Conservation (phyloP, 2,888 invertebrate genomes). For the Galeopsomyia nigrocyanea region DNA sequence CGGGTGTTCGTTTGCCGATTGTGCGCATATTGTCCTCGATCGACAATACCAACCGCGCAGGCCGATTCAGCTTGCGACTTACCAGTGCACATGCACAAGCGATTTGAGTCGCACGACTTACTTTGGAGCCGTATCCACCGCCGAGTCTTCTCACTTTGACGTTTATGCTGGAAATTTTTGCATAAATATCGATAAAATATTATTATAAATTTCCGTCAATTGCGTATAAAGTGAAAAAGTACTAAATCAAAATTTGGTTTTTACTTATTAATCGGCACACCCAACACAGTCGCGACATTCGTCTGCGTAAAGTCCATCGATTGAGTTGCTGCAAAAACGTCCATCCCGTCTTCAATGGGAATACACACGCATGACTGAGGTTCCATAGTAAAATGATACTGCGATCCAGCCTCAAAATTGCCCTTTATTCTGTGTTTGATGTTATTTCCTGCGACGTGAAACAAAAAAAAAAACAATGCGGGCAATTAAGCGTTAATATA, state of each 20-base stretch:
- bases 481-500: too few relatives aligned
- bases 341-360: slow-evolving; percentile 80
- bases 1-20: slow-evolving; percentile 77
- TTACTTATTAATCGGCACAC: slow-evolving; percentile 75
- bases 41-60: slow-evolving; percentile 79
- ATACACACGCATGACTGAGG: slow-evolving; percentile 77
- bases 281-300: slow-evolving; percentile 72
- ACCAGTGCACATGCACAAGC: slow-evolving; percentile 80
- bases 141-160: slow-evolving; percentile 81
- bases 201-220: too few relatives aligned
- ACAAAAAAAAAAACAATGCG: too few relatives aligned
- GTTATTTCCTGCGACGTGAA: too few relatives aligned
- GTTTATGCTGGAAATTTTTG: slow-evolving; percentile 72
- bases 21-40: slow-evolving; percentile 81
- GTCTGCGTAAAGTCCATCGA: slow-evolving; percentile 75
- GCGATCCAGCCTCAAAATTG: too few relatives aligned
- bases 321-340: slow-evolving; percentile 77
- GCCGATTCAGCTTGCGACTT: slow-evolving; percentile 75
- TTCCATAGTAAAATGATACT: too few relatives aligned
- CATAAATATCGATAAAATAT: too few relatives aligned
- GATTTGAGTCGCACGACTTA: slow-evolving; percentile 73
- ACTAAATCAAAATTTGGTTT: too few relatives aligned
- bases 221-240: too few relatives aligned
- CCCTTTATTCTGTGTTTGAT: too few relatives aligned
- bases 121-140: slow-evolving; percentile 82